A percentile compares a stretch with the other conserved stretches of the same genome.
These are phyloP conservation scores for Phyllotreta cruciferae DNA, from an alignment of 2,888 invertebrate species.

Conservation along the genomic window DNA sequence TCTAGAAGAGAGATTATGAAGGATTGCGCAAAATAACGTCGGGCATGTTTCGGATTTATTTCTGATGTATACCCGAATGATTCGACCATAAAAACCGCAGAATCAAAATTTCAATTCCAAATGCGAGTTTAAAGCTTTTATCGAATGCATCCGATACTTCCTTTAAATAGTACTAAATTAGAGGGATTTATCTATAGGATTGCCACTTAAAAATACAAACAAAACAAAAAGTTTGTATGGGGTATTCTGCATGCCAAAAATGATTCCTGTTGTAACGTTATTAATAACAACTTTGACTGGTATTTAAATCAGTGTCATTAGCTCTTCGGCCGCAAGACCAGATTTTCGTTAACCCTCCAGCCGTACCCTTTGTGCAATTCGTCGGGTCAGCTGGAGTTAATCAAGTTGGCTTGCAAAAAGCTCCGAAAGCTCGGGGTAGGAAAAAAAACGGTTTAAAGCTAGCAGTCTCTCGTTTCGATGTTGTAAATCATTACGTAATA, in stretches of 20 bases:
- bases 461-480: constrained; percentile 42
- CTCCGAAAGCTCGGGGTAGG: constrained; percentile 30
- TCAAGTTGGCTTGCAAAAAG: constrained; percentile 51
- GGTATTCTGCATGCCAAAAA: not conserved
- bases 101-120: no score
- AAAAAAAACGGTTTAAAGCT: constrained; percentile 23
- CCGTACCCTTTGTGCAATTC: constrained; percentile 51
- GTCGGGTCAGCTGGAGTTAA: constrained; percentile 54
- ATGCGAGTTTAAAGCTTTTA: no score
- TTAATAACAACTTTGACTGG: not conserved
- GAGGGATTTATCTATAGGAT: no score
- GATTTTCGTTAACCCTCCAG: constrained; percentile 36
- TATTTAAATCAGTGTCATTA: constrained; percentile 2
- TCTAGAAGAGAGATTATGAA: constrained; percentile 18
- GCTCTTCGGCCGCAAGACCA: not conserved
- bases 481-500: constrained; percentile 48
- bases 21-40: constrained; percentile 6
- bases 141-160: no score
- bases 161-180: no score
- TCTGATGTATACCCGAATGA: no score
- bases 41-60: no score
- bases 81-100: no score
- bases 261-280: not conserved
- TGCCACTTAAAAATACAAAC: no score
- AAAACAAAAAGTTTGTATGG: not conserved